Base-by-base conservation (phyloP, 2,113 vertebrate genomes). In the Guaruba guarouba region DNA sequence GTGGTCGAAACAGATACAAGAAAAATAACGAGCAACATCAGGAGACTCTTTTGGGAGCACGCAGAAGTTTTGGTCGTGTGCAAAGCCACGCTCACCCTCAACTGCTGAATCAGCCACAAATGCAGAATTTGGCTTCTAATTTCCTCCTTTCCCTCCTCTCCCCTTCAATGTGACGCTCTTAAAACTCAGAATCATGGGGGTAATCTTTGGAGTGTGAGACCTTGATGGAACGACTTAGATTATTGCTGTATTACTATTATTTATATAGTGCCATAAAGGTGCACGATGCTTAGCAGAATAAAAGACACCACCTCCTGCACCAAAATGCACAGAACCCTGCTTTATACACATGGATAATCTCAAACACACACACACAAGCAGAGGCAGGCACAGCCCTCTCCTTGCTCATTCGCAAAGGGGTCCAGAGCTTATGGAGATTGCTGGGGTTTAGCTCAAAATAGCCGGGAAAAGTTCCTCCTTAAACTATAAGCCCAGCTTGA, bases 171-270 rank as follows among this genome's bases (percentile, higher is more conserved):
- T 43, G 73, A 88, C 0, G 5, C 77, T 87, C 70, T 89, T 94
- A 82, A 94, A 96, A 89, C 73, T 74, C 93, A 85, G 57, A 96
- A 85, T 82, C 89, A 82, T 4, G 55, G 19, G 6, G 44, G 74
- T 49, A 93, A 96, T 82, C 83, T 93, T 87, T 52, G 77, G 48
- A 94, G 74, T 85, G 91, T 61, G 66, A 96, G 96, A 82, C 83
- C 81, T 84, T 87, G 88, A 82, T 69, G 77, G 91, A 88, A 88
- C 24, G 77, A 62, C 88, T 91, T 49, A 33, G 86, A 91, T 93
- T 93, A 95, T 63, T 93, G 83, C 91, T 79, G 67, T 35, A 90
- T 91, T 94, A 84, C 77, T 93, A 12, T 97, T 96, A 95, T 96
- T 96, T 96, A 96, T 94, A 82, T 35, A 85, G 67, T 39, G 52